Percentiles rank a stretch among this genome's conserved stretches.
Evolutionary conservation across 2,113 vertebrate species (phyloP).

Genomic region (Tachysurus vachellii): DNA sequence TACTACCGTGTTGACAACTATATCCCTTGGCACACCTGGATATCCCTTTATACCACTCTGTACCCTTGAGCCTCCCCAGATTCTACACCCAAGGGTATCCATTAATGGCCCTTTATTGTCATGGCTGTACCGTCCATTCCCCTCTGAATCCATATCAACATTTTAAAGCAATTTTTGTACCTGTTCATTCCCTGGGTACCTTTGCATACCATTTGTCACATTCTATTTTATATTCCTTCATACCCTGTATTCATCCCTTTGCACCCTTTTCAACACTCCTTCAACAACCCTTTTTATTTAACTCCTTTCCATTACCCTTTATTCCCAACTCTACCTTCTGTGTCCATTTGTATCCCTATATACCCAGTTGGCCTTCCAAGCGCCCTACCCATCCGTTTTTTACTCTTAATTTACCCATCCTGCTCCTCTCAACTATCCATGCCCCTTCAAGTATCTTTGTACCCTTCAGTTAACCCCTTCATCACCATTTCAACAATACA

Average conservation of each 20-base stretch:
- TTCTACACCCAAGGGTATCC: not conserved
- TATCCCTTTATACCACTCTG: not conserved
- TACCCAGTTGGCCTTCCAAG: not conserved
- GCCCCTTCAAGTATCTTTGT: not conserved
- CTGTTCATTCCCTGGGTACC: not conserved
- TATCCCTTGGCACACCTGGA: not conserved
- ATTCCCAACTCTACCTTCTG: not conserved
- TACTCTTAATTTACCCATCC: not conserved
- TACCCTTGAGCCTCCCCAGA: not conserved
- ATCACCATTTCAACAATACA: not conserved
- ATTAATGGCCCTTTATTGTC: not conserved
- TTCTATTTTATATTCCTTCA: not conserved
- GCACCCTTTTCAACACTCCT: not conserved
- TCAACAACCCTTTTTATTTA: not conserved
- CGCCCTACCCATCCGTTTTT: not conserved
- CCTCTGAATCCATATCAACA: not conserved
- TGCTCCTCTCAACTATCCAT: not conserved
- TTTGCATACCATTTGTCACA: not conserved
- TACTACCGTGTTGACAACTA: not conserved
- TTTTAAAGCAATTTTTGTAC: not conserved
- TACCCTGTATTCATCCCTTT: not conserved
- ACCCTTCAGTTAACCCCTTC: not conserved
- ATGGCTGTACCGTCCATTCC: no score
- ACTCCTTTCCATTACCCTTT: not conserved
- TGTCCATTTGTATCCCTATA: not conserved